Evolutionary conservation across 2,888 invertebrate genomes (phyloP), one percentile per base, ranked within the genome.

Genomic region (Schizotus pectinicornis): DNA sequence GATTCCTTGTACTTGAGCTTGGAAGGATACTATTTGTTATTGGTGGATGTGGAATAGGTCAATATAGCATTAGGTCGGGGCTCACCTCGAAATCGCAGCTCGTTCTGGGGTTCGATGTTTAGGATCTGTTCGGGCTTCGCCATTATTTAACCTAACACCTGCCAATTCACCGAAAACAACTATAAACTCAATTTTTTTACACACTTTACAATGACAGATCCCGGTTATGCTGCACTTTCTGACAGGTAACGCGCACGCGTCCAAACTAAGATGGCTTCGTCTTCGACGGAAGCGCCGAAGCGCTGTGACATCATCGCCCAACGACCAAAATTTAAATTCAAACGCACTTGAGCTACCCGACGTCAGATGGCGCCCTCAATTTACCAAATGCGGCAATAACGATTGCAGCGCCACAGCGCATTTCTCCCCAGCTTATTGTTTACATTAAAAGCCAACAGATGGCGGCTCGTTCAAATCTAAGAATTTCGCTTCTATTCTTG

Each of bases 51-150:
- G 55, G 56, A 63, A 67, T 69, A 69, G 64, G 66, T 69, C 69
- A 67, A 69, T 67, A 68, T 56, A 39, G 51, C 38, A 41, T 48
- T 56, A 34, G 33, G 45, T 22, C 13, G 48, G 14, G 3, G 56
- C 89, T 88, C 84, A 94, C 95, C 94, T 86, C 88, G 87, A 83
- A 95, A 95, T 84, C 89, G 91, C 75, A 95, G 87, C 83, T 94
- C 95, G 82, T 87, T 86, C 82, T 89, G 88, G 73, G 95, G 95
- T 77, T 94, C 92, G 86, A 95, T 92, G 79, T 85, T 84, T 81
- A 95, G 84, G 79, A 92, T 86, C 81, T 92, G 92, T 80, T 91
- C 90, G 74, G 86, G 87, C 78, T 86, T 87, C 77, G 85, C 84
- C 86, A 86, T 85, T 80, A 78, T 83, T 74, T 67, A 67, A 69